phyloP scores from a whole-genome alignment of 2,888 invertebrate species.

The Pogonocherus hispidulus region DNA sequence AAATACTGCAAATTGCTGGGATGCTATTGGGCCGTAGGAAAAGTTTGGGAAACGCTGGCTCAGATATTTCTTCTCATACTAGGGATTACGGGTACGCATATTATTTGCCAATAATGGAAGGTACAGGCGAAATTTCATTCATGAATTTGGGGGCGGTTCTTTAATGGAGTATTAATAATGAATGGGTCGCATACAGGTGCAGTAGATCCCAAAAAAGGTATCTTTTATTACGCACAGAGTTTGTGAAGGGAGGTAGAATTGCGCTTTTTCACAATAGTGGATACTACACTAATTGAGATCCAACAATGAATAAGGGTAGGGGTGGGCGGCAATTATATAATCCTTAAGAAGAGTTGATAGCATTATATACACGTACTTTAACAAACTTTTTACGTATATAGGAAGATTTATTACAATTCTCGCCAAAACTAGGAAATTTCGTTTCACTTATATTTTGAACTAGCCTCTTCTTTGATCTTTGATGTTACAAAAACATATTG shows the following conservation, averaged over 20 bases:
- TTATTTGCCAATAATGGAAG: background rate
- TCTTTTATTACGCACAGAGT: background rate
- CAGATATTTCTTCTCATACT: background rate
- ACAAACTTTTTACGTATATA: no score
- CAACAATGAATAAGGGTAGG: background rate
- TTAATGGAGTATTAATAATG: constrained; percentile 10
- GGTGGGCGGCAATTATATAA: background rate
- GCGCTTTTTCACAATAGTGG: constrained; percentile 23
- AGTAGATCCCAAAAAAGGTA: background rate
- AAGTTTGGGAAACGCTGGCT: no score
- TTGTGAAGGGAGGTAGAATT: background rate
- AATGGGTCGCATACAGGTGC: constrained; percentile 16
- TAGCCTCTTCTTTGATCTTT: no score
- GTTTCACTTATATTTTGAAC: no score
- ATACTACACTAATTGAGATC: constrained; percentile 4
- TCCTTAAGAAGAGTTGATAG: no score
- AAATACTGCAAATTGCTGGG: no score
- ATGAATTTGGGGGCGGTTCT: constrained; percentile 16
- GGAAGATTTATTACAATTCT: no score
- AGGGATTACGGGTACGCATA: background rate
- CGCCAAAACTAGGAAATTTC: no score
- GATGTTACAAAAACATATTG: no score
- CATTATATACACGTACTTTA: no score
- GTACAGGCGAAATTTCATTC: constrained; percentile 17
- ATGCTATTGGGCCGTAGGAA: no score